Base-by-base conservation (phyloP, 53 echinoderm and acorn worm genomes). In the Luidia sarsii region DNA sequence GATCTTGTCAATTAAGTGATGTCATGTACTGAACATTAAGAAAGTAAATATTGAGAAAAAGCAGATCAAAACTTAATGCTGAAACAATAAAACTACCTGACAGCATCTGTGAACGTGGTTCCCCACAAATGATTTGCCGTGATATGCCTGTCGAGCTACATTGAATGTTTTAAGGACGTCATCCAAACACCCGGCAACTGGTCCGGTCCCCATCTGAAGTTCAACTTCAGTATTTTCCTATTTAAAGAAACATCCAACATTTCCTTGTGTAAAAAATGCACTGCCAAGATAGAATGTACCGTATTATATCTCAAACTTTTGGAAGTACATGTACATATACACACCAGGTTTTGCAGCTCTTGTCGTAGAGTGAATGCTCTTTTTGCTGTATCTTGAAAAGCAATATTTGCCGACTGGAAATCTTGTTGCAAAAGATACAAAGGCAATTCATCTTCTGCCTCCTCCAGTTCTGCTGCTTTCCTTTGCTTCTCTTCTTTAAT, bases 31-130 rank as follows among this genome's bases (percentile, higher is more conserved):
- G n/a, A n/a, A n/a, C n/a, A n/a, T n/a, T n/a, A n/a, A n/a, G n/a
- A n/a, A n/a, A n/a, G n/a, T n/a, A n/a, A n/a, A n/a, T n/a, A n/a
- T n/a, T n/a, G n/a, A n/a, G n/a, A n/a, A n/a, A n/a, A n/a, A n/a
- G n/a, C n/a, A n/a, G n/a, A n/a, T n/a, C n/a, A n/a, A n/a, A n/a
- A n/a, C n/a, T n/a, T n/a, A n/a, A n/a, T n/a, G n/a, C n/a, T n/a
- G n/a, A n/a, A n/a, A n/a, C n/a, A n/a, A n/a, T n/a, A n/a, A n/a
- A n/a, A n/a, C n/a, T 80, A 80, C 81, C 81, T 80, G 33, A 27
- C 81, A 80, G 35, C 81, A 80, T 27, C 22, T 65, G 20, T 50
- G 37, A 7, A 82, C 70, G 19, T 82, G 70, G 33, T 82, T 82
- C 0, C 83, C 83, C 33, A 82, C 83, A 57, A 82, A 82, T 9